Base-by-base conservation (phyloP, 1,140 invertebrate genomes). In the Philopotamus ludificatus region DNA sequence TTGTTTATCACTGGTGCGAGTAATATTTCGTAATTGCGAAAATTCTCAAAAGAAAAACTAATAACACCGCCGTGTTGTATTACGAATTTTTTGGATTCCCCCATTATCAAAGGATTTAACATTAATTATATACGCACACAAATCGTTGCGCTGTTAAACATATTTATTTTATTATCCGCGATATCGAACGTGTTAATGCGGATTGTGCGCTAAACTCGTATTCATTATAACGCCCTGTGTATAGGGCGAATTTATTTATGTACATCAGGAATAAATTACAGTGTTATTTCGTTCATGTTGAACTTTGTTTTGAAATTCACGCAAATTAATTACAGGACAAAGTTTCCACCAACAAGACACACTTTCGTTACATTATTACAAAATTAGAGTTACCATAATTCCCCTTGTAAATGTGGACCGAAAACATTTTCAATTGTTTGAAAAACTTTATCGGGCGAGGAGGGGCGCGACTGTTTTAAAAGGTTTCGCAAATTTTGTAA, bases 371-470 rank as follows among this genome's bases (percentile, higher is more conserved):
- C 50, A 25, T 53, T 53, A 53, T 53, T 53, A 26, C 50, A 10
- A 22, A 53, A 53, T 53, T 53, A 53, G 50, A 53, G 50, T 53
- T 22, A 53, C 50, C 50, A 53, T 53, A 53, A 53, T 53, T 53
- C 28, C 50, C 23, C 50, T 18, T 53, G 50, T 53, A 53, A 26
- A 53, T 22, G 50, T 7, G 10, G 50, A 25, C 4, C 28, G 12
- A 34, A 12, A 34, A 53, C 50, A 53, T 53, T 53, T 26, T 25
- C 50, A n/a, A 25, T 53, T 53, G 20, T 53, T 53, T 22, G 23
- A 9, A 10, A 53, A 53, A 45, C 16, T 45, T 45, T 18, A 45
- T 10, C 44, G 9, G 9, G 28, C 28, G 4, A 12, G 28, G 28
- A 12, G 28, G 28, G 28, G 28, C 12, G 28, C 28, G 28, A 12